Base-by-base conservation (phyloP, 2,113 vertebrate species). In the Eubucco bourcierii region DNA sequence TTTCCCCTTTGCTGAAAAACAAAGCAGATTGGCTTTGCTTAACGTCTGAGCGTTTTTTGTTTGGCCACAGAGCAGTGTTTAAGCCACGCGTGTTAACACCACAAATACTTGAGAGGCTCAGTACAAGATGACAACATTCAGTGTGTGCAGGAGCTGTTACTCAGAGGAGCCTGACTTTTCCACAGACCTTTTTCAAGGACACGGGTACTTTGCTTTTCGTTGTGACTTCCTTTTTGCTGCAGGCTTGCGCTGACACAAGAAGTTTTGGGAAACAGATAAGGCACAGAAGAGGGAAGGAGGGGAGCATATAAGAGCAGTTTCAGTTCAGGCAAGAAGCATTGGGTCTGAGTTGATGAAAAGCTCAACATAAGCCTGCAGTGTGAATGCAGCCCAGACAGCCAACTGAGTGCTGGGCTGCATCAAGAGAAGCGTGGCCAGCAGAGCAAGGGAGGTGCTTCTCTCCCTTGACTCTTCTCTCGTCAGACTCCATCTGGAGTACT, bases 21-120 rank as follows among this genome's bases (percentile, higher is more conserved):
- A 60, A 31, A 71, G 33, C n/a, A 18, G 10, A 12, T 50, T 3
- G 31, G 6, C 20, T 80, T 19, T 41, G 65, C 25, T 53, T 33
- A n/a, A 39, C 47, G 67, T 60, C 0, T 7, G 25, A 64, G 50
- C 4, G 2, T 2, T 20, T 86, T 75, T 67, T 34, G 20, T 67
- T 34, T 84, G 41, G 15, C 31, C 21, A 18, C 20, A 24, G 13
- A 58, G 24, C 37, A 17, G 58, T 5, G 9, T n/a, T 79, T 68
- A 28, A 31, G 67, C 60, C 25, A 2, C 28, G 9, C 0, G 2
- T 2, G 0, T 39, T 68, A 50, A 59, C 15, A 14, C 10, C 17
- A 37, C 34, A 68, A 60, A 34, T 76, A 44, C 10, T 50, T 72
- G 7, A 15, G 65, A 71, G 63, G 39, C 14, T 79, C 17, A 3